These are phyloP conservation scores for Setophaga coronata DNA, from an alignment of 2,113 vertebrate genomes.

Conservation along the genomic window DNA sequence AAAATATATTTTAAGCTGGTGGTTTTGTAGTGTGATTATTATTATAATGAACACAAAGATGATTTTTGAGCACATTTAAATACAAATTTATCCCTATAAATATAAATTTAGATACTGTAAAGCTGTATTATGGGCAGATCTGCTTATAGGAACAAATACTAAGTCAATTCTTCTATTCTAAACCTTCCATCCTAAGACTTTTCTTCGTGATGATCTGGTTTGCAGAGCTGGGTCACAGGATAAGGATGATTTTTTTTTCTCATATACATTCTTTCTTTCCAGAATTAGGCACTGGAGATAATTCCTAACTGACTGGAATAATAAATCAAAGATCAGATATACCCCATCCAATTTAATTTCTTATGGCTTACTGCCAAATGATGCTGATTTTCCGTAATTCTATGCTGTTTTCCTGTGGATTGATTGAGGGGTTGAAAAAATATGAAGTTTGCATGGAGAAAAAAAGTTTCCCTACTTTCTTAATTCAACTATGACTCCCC, in stretches of 20 bases:
- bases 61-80: neutral
- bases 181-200: neutral
- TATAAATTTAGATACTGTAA: neutral
- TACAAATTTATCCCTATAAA: neutral
- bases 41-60: neutral
- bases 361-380: neutral
- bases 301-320: neutral
- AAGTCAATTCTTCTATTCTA: neutral
- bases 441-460: neutral
- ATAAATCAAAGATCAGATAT: neutral
- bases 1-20: neutral
- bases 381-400: neutral
- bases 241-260: neutral
- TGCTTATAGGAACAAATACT: neutral
- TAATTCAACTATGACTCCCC: neutral
- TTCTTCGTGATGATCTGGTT: neutral
- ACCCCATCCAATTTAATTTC: neutral
- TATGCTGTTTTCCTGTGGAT: neutral
- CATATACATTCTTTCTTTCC: neutral
- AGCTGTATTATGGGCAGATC: neutral
- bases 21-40: neutral
- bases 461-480: neutral
- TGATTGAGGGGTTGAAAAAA: neutral
- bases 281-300: neutral
- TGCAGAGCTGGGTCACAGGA: neutral